A percentile compares a stretch with the other conserved stretches of the same genome.
Evolutionary conservation across 1,140 invertebrate genomes (phyloP).

Genomic region (Drosophila sechellia): DNA sequence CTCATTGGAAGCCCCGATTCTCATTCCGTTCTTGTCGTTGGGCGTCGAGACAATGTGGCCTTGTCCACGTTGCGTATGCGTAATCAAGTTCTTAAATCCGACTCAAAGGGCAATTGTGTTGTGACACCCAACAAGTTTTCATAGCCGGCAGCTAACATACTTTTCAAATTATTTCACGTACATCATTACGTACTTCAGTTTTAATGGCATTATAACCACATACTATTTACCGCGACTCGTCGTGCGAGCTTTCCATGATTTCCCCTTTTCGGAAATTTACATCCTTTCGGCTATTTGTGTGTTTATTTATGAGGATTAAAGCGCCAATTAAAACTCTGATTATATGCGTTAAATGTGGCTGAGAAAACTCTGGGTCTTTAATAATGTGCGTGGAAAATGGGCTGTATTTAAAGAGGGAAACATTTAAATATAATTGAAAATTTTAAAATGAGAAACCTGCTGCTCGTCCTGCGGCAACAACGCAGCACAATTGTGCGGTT

Average conservation of each 20-base stretch:
- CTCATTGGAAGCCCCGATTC: slow-evolving; percentile 1
- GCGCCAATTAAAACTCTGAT: slow-evolving; percentile 30
- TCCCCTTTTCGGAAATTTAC: slow-evolving; percentile 3
- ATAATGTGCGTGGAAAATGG: not conserved
- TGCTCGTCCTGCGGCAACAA: not conserved
- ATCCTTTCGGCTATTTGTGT: not conserved
- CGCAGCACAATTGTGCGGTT: slow-evolving; percentile 8
- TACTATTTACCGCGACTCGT: slow-evolving; percentile 13
- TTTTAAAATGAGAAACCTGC: not conserved
- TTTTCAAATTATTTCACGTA: slow-evolving; percentile 20
- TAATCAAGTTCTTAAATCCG: slow-evolving; percentile 4
- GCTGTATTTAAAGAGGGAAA: not conserved
- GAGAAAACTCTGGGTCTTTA: too few relatives aligned
- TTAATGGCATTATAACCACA: slow-evolving; percentile 33
- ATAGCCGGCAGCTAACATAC: slow-evolving; percentile 25
- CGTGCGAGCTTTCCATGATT: slow-evolving; percentile 16
- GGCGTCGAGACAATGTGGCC: not conserved
- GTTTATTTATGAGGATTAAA: not conserved
- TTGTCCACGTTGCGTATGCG: slow-evolving; percentile 31
- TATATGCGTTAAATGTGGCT: not conserved
- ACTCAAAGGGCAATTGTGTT: slow-evolving; percentile 17
- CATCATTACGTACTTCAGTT: not conserved
- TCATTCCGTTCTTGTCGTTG: not conserved
- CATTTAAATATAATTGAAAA: slow-evolving; percentile 23
- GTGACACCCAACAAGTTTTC: slow-evolving; percentile 5